Evolutionary conservation across 2,113 vertebrate genomes (phyloP).

Genomic region (Rhabdomys dilectus): DNA sequence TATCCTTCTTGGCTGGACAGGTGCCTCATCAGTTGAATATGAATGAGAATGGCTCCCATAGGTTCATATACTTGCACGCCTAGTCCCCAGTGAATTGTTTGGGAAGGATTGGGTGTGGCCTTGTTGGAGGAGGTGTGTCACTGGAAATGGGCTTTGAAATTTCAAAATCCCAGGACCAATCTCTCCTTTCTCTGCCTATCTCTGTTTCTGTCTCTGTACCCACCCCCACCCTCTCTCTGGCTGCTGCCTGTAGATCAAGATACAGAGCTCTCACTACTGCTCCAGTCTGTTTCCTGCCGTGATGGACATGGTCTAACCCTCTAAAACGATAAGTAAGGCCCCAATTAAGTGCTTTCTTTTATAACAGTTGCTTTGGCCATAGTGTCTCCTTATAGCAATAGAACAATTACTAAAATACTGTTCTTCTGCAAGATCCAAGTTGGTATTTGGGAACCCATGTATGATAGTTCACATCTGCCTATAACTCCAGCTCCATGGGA

Average conservation of each 20-base stretch:
- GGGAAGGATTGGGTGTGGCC: neutral
- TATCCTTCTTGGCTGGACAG: neutral
- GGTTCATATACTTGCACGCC: neutral
- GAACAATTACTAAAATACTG: neutral
- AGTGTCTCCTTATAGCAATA: neutral
- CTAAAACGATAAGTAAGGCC: neutral
- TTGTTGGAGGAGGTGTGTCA: neutral
- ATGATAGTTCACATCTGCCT: neutral
- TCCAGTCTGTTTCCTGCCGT: neutral
- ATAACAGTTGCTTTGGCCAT: neutral
- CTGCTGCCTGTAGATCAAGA: neutral
- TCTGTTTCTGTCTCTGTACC: neutral
- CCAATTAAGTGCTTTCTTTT: neutral
- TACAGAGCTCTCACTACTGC: neutral
- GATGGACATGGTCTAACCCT: neutral
- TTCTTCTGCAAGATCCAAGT: neutral
- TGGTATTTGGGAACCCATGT: neutral
- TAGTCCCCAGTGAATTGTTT: neutral
- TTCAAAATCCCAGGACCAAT: neutral
- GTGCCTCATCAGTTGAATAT: neutral
- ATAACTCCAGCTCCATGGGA: neutral
- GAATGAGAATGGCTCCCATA: neutral
- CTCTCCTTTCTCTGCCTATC: neutral
- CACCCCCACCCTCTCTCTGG: neutral
- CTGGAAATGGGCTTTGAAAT: neutral